These are phyloP conservation scores for Malachius bipustulatus DNA, from an alignment of 2,888 invertebrate genomes.

Conservation along the genomic window DNA sequence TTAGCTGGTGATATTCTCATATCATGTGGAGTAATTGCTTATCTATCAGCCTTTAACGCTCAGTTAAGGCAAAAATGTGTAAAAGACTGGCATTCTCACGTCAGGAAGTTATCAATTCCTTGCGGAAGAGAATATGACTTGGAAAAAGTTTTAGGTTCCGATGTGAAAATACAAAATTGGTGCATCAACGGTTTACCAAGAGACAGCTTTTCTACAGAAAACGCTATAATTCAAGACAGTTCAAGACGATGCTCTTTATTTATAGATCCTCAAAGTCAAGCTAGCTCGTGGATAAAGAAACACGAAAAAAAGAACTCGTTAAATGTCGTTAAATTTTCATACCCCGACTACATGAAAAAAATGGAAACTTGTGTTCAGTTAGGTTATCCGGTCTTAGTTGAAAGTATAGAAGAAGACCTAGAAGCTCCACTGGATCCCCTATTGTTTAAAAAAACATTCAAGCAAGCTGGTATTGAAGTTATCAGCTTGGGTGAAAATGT, in stretches of 20 bases:
- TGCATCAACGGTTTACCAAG: slow-evolving; percentile 68
- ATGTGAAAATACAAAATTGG: slow-evolving; percentile 80
- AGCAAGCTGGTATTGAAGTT: slow-evolving; percentile 60
- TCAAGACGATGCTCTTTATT: slow-evolving; percentile 68
- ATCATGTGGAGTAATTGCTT: slow-evolving; percentile 80
- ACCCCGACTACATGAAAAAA: slow-evolving; percentile 61
- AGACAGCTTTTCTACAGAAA: slow-evolving; percentile 73
- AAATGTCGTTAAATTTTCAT: slow-evolving; percentile 60
- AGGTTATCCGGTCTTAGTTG: slow-evolving; percentile 66
- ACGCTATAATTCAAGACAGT: slow-evolving; percentile 71
- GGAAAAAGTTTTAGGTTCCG: slow-evolving; percentile 63
- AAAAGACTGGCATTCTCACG: slow-evolving; percentile 58
- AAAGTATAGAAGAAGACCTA: slow-evolving; percentile 64
- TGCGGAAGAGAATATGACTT: slow-evolving; percentile 64
- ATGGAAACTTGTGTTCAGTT: slow-evolving; percentile 63
- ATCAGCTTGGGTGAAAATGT: slow-evolving; percentile 68
- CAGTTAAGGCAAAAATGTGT: slow-evolving; percentile 49
- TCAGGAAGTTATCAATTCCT: slow-evolving; percentile 56
- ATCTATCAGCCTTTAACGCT: slow-evolving; percentile 75
- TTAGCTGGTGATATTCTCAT: slow-evolving; percentile 83
- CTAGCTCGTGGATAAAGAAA: slow-evolving; percentile 75
- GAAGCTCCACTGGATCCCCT: slow-evolving; percentile 71
- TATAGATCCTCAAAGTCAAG: slow-evolving; percentile 77
- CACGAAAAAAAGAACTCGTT: slow-evolving; percentile 65
- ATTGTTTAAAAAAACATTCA: slow-evolving; percentile 60